Percentiles rank a stretch among this genome's conserved stretches.
phyloP scores from a whole-genome alignment of 35 echinoderm and acorn worm genomes.

The Ptychodera flava region DNA sequence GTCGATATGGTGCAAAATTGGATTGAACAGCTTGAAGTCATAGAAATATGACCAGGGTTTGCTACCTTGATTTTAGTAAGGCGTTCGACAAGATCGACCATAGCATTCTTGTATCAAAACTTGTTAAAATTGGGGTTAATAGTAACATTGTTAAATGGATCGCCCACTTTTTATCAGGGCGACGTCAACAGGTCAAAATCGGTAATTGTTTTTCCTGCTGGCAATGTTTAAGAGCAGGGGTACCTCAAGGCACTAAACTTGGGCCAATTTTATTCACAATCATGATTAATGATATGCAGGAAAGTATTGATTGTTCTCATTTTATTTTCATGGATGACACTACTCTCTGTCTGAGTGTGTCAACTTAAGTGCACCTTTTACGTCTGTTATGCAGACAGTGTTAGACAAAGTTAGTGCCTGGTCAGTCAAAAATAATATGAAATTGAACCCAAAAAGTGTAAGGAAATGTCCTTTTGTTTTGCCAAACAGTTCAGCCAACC shows the following conservation, averaged over 20 bases:
- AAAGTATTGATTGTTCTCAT: neutral
- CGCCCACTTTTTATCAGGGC: slow-evolving; percentile 21
- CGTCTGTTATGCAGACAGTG: neutral
- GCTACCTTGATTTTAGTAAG: slow-evolving; percentile 35
- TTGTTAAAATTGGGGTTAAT: slow-evolving; percentile 16
- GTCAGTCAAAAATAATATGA: neutral
- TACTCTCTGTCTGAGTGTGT: neutral
- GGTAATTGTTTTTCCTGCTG: neutral
- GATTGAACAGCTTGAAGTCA: neutral
- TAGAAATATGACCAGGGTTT: neutral
- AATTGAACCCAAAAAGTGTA: too few relatives aligned
- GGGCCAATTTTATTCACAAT: slow-evolving; percentile 26
- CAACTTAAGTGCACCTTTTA: neutral
- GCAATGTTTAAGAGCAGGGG: neutral
- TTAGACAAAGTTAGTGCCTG: neutral
- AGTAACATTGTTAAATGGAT: slow-evolving; percentile 21
- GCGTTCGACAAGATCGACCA: slow-evolving; percentile 37
- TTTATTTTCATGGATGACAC: neutral
- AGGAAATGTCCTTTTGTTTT: too few relatives aligned
- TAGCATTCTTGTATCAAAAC: slow-evolving; percentile 6
- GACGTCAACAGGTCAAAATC: slow-evolving; percentile 24
- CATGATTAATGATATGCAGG: slow-evolving; percentile 21
- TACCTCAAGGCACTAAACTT: slow-evolving; percentile 37
- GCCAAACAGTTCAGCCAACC: too few relatives aligned
- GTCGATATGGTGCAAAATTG: neutral